phyloP scores from a whole-genome alignment of 2,797 vertebrate species.

The Ataeniobius toweri region DNA sequence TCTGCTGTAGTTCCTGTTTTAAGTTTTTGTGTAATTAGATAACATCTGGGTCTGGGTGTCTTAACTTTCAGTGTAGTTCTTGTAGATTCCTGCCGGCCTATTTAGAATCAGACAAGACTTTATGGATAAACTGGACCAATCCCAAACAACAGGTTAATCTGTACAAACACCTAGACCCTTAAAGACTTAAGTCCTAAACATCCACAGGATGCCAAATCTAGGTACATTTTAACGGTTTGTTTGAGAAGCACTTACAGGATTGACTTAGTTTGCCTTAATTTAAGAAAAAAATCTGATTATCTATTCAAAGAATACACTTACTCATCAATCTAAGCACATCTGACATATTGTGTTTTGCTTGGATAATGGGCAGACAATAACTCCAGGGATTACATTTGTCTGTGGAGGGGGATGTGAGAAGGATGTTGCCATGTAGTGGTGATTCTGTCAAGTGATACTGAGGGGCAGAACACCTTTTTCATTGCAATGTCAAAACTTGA shows the following conservation, averaged over 20 bases:
- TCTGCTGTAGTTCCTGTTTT: constrained; percentile 13
- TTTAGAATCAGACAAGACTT: constrained; percentile 49
- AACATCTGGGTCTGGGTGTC: constrained; percentile 48
- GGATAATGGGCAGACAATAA: constrained; percentile 62
- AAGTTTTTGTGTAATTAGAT: constrained; percentile 23
- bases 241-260: constrained; percentile 37
- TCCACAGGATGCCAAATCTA: constrained; percentile 12
- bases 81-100: constrained; percentile 53
- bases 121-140: constrained; percentile 57
- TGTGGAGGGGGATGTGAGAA: constrained; percentile 32
- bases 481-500: too few relatives aligned
- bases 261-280: constrained; percentile 57
- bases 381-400: constrained; percentile 59
- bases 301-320: constrained; percentile 63
- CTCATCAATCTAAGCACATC: constrained; percentile 58
- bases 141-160: constrained; percentile 61
- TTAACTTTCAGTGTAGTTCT: constrained; percentile 18
- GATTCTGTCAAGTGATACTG: constrained; percentile 6
- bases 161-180: constrained; percentile 43
- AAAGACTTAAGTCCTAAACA: constrained; percentile 24
- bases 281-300: constrained; percentile 53
- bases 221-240: constrained; percentile 20
- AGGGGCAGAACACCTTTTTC: too few relatives aligned
- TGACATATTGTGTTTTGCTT: constrained; percentile 49
- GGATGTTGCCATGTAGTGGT: constrained; percentile 27